A percentile compares a stretch with the other conserved stretches of the same genome.
phyloP scores from a whole-genome alignment of 1,140 invertebrate genomes.

The Procambarus virginalis region DNA sequence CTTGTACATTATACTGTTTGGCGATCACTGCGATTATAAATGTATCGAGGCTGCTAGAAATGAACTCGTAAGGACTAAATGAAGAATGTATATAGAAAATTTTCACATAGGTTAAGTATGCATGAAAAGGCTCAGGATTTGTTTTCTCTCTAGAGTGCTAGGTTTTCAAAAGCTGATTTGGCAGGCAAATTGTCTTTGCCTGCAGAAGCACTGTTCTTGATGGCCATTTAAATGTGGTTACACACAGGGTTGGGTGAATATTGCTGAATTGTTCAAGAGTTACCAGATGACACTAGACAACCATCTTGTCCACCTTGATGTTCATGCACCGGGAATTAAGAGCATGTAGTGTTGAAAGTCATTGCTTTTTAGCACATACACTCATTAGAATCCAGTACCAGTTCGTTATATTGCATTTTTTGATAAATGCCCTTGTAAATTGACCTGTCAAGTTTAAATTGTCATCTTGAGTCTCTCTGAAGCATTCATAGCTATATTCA shows the following conservation, averaged over 20 bases:
- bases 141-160: background rate
- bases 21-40: background rate
- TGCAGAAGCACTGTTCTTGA: background rate
- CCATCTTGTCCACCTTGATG: background rate
- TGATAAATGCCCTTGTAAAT: background rate
- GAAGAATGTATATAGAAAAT: background rate
- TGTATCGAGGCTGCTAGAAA: background rate
- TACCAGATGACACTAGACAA: too few species aligned
- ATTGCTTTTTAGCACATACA: background rate
- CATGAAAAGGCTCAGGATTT: slow-evolving; percentile 12
- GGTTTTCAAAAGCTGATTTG: background rate
- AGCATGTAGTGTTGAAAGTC: background rate
- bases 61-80: background rate
- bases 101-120: slow-evolving; percentile 3
- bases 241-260: background rate
- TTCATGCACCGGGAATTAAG: background rate
- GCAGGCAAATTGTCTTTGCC: background rate
- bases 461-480: background rate
- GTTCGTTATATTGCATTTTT: background rate
- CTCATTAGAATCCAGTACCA: background rate
- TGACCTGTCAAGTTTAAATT: background rate
- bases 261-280: too few species aligned
- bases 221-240: background rate
- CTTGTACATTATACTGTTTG: background rate
- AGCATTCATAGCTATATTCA: background rate